Evolutionary conservation across 2,797 vertebrate genomes (phyloP).

Genomic region (Enteromius paludinosus): DNA sequence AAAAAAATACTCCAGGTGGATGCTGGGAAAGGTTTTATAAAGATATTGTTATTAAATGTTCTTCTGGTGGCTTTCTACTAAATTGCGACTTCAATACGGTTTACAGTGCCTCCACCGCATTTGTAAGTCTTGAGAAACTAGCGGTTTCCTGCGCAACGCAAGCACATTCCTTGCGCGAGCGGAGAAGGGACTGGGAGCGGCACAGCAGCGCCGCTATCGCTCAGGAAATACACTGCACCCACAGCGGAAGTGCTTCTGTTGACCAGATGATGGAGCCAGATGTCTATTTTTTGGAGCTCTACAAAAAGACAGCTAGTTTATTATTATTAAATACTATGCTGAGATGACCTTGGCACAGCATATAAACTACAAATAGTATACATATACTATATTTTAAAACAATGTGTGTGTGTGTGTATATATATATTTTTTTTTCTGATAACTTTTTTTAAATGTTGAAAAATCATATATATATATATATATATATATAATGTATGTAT

Average conservation of each 20-base stretch:
- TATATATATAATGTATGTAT: no score
- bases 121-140: conserved; percentile 44
- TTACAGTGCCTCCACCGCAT: conserved; percentile 16
- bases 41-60: background rate
- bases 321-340: background rate
- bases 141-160: conserved; percentile 59
- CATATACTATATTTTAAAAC: background rate
- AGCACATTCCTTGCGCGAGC: conserved; percentile 47
- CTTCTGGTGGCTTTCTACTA: conserved; percentile 1
- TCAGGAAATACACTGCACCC: background rate
- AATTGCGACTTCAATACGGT: background rate
- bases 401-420: no score
- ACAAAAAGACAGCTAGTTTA: background rate
- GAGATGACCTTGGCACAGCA: background rate
- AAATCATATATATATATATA: no score
- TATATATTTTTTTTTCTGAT: no score
- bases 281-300: background rate
- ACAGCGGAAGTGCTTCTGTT: background rate
- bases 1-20: conserved; percentile 9
- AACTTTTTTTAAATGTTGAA: no score
- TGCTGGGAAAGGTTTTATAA: background rate
- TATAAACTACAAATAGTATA: background rate
- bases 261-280: conserved; percentile 30
- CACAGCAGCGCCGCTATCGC: background rate
- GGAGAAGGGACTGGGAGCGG: conserved; percentile 24